These are phyloP conservation scores for Anarrhichthys ocellatus DNA, from an alignment of 2,113 vertebrate species.

Conservation along the genomic window DNA sequence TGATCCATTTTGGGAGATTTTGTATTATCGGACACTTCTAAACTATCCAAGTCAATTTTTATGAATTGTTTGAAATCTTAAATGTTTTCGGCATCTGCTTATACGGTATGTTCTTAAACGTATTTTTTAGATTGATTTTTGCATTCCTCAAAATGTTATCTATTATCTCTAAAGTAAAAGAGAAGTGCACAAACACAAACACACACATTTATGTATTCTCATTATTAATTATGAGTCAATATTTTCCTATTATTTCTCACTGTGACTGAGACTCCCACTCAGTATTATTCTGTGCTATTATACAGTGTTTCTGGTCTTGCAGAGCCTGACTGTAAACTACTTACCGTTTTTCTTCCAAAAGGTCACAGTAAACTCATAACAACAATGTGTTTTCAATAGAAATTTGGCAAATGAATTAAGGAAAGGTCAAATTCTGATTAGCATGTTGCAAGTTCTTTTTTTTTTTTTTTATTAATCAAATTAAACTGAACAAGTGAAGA, in stretches of 20 bases:
- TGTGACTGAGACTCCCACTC: conserved; percentile 1
- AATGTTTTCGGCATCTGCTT: background rate
- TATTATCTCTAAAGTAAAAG: background rate
- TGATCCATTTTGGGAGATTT: background rate
- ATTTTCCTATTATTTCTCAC: background rate
- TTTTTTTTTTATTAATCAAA: background rate
- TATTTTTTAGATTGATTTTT: background rate
- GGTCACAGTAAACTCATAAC: conserved; percentile 38
- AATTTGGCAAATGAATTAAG: conserved; percentile 15
- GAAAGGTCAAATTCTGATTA: conserved; percentile 52
- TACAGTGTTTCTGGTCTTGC: background rate
- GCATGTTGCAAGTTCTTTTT: background rate
- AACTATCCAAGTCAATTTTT: too few species aligned
- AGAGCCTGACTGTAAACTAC: conserved; percentile 8
- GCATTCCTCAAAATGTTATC: background rate
- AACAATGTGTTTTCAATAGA: conserved; percentile 24
- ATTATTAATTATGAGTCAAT: background rate
- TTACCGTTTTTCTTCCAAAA: conserved; percentile 35
- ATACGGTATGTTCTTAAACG: background rate
- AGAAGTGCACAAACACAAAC: too few species aligned
- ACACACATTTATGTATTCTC: background rate
- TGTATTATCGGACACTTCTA: background rate
- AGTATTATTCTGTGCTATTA: background rate
- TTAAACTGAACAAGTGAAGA: background rate
- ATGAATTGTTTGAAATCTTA: too few species aligned